Evolutionary conservation across 1,140 invertebrate genomes (phyloP), one percentile per base, ranked within the genome.

Genomic region (Rhyacophila brunnea): DNA sequence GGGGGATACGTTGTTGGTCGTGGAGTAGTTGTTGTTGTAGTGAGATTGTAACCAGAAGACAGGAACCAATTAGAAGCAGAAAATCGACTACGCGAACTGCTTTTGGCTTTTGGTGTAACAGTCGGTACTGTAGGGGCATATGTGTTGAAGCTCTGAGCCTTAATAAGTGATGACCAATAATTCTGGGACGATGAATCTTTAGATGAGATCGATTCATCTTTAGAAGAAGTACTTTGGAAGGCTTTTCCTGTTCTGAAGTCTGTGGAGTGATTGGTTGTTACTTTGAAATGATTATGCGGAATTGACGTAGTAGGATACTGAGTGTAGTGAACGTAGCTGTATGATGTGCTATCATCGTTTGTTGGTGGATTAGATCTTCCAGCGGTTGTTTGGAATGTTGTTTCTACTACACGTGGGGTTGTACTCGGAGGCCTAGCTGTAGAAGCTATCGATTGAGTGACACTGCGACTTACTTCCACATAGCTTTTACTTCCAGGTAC

Each of bases 1-100:
- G 57, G 11, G 1, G 50, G 50, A 63, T 64, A 69, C 60, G 56
- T 72, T 67, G 58, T 72, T 69, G 32, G 66, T 65, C 64, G 68
- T 67, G 18, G 51, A 55, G 57, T 66, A 62, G 32, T 42, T 13
- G 54, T 60, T 2, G 65, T 66, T 9, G 54, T 52, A 23, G 52
- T 47, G 40, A 15, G 43, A 49, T 49, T 46, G 28, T 23, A 38
- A 23, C 46, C 14, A 18, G 20, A 10, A 15, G 35, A 20, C 18
- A 48, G 45, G 14, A 44, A 58, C 49, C 48, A 54, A 70, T 71
- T n/a, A 68, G 60, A 45, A 14, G 54, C 40, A 15, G 50, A 54
- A 13, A 54, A 49, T 44, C 10, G 2, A 38, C 55, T 67, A 40
- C 38, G 45, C 1, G 51, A 7, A 58, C 52, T 17, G 68, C 68